Evolutionary conservation across 1,140 invertebrate genomes (phyloP).

Genomic region (Eupeodes corollae): DNA sequence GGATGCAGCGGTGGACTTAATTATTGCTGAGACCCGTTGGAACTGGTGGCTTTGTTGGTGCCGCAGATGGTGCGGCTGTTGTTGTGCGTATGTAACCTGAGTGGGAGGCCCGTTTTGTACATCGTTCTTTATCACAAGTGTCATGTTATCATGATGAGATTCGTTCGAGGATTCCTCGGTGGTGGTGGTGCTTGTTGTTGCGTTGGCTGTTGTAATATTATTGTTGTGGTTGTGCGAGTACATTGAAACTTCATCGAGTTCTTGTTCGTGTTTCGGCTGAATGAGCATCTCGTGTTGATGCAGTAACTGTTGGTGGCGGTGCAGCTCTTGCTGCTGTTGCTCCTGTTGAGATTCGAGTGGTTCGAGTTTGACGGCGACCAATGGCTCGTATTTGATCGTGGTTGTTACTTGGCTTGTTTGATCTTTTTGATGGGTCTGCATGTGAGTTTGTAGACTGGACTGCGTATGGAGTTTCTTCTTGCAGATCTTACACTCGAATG

Average conservation of each 20-base stretch:
- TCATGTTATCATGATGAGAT: conserved; percentile 13
- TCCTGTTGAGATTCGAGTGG: neutral
- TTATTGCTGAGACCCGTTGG: conserved; percentile 23
- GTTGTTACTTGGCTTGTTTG: conserved; percentile 14
- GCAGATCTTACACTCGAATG: conserved; percentile 55
- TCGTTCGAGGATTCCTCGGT: conserved; percentile 32
- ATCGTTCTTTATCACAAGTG: too few species aligned
- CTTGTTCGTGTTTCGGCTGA: too few species aligned
- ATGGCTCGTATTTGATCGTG: conserved; percentile 7
- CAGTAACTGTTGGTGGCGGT: conserved; percentile 2
- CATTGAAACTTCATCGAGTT: too few species aligned
- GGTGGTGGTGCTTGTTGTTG: conserved; percentile 12
- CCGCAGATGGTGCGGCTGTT: conserved; percentile 7
- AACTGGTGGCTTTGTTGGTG: conserved; percentile 31
- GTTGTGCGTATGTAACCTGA: conserved; percentile 4
- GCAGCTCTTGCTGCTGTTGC: neutral
- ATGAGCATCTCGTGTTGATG: neutral
- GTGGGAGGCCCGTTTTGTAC: conserved; percentile 8
- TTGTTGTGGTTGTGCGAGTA: neutral
- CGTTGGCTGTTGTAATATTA: conserved; percentile 3
- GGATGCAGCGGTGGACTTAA: neutral
- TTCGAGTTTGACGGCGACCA: neutral
- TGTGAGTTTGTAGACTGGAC: conserved; percentile 33
- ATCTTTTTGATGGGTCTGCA: conserved; percentile 35
- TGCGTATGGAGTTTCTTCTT: conserved; percentile 35